Evolutionary conservation across 2,888 invertebrate genomes (phyloP).

Genomic region (Pammene fasciana): DNA sequence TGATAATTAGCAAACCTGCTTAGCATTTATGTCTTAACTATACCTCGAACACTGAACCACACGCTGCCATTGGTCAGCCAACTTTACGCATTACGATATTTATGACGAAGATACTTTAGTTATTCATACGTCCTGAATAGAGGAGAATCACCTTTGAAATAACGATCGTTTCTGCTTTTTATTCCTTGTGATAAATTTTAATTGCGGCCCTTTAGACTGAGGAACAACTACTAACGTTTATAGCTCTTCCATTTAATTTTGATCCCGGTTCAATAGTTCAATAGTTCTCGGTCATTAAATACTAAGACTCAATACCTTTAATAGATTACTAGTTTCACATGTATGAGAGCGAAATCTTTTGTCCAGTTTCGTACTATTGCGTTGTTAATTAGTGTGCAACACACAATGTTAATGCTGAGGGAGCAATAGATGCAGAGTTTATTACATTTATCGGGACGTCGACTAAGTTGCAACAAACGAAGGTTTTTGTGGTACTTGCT

Average conservation of each 20-base stretch:
- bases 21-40: too few species aligned
- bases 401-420: conserved; percentile 36
- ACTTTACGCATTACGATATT: conserved; percentile 20
- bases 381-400: conserved; percentile 23
- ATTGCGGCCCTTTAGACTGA: conserved; percentile 59
- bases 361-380: conserved; percentile 41
- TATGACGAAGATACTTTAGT: conserved; percentile 27
- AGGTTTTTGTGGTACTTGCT: conserved; percentile 44
- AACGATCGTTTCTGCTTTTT: conserved; percentile 54
- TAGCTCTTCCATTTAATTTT: conserved; percentile 52
- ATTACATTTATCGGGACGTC: conserved; percentile 25
- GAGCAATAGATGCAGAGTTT: conserved; percentile 31
- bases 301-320: conserved; percentile 43
- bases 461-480: conserved; percentile 36
- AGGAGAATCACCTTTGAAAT: conserved; percentile 56
- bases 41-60: background rate
- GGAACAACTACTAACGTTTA: conserved; percentile 58
- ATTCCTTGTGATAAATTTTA: conserved; percentile 69
- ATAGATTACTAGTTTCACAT: conserved; percentile 45
- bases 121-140: conserved; percentile 52
- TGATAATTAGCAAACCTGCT: too few species aligned
- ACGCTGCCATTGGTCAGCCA: background rate
- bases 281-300: conserved; percentile 54
- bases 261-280: conserved; percentile 66
- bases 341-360: conserved; percentile 26